A percentile compares a stretch with the other conserved stretches of the same genome.
Conservation (phyloP, 2,888 invertebrate species). For the Agonopterix heracliana region DNA sequence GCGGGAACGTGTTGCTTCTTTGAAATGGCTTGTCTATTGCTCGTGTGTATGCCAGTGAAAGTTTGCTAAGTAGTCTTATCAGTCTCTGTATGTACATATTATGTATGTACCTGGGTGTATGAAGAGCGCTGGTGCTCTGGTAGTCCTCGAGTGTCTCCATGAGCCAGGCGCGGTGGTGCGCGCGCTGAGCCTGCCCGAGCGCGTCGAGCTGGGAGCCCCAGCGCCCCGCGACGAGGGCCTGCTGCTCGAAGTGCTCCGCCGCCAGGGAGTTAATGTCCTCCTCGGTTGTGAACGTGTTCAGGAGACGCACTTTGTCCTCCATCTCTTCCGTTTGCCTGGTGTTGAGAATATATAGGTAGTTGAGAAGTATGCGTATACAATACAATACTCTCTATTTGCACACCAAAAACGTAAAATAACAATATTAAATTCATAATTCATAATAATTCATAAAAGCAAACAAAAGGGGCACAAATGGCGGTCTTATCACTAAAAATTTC, state of each 20-base stretch:
- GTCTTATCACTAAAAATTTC: too few species aligned
- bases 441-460: too few species aligned
- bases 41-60: too few species aligned
- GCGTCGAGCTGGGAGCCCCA: conserved; percentile 92
- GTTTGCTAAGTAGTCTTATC: too few species aligned
- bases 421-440: too few species aligned
- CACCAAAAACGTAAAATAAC: too few species aligned
- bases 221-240: conserved; percentile 88
- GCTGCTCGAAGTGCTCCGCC: conserved; percentile 87
- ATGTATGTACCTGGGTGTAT: conserved; percentile 79
- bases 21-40: too few species aligned
- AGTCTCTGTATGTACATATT: too few species aligned
- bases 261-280: conserved; percentile 90
- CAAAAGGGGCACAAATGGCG: too few species aligned
- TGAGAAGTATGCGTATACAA: neutral
- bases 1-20: too few species aligned
- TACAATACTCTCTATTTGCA: too few species aligned
- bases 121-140: conserved; percentile 38
- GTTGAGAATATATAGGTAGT: neutral
- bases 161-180: conserved; percentile 93
- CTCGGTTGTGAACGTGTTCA: conserved; percentile 87
- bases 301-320: conserved; percentile 87
- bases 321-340: conserved; percentile 90
- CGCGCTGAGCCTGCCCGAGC: conserved; percentile 87
- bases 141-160: conserved; percentile 81